These are phyloP conservation scores for Geotria australis DNA, from an alignment of 2,797 vertebrate genomes.

Conservation along the genomic window DNA sequence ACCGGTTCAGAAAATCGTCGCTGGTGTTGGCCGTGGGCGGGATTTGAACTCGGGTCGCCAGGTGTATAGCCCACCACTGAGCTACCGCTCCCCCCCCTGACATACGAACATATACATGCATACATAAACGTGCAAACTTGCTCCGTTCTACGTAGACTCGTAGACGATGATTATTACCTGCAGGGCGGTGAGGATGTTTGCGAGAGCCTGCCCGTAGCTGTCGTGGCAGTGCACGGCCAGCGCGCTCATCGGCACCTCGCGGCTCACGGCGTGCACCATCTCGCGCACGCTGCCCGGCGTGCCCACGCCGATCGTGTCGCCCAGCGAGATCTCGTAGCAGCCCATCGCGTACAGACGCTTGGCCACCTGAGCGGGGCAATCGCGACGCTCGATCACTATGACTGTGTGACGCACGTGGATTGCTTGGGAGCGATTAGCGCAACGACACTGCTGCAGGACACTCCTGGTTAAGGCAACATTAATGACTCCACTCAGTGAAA, in stretches of 20 bases:
- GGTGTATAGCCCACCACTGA: too few relatives aligned
- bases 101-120: not conserved
- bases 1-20: too few relatives aligned
- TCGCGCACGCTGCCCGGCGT: constrained; percentile 53
- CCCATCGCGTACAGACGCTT: constrained; percentile 73
- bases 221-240: constrained; percentile 89
- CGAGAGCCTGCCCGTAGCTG: constrained; percentile 79
- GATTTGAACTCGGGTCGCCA: too few relatives aligned
- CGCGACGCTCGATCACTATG: not conserved
- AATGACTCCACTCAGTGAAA: constrained; percentile 14
- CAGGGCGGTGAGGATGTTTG: constrained; percentile 62
- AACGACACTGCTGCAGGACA: too few relatives aligned
- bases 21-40: too few relatives aligned
- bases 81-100: too few relatives aligned
- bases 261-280: constrained; percentile 42
- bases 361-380: constrained; percentile 20
- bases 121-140: too few relatives aligned
- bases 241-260: constrained; percentile 39
- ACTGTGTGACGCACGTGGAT: too few relatives aligned
- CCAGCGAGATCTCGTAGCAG: constrained; percentile 85
- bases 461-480: not conserved
- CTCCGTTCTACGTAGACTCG: too few relatives aligned
- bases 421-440: too few relatives aligned
- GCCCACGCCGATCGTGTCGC: constrained; percentile 76
- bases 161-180: too few relatives aligned